phyloP scores from a whole-genome alignment of 2,888 invertebrate species.

The Tanypteryx hageni region DNA sequence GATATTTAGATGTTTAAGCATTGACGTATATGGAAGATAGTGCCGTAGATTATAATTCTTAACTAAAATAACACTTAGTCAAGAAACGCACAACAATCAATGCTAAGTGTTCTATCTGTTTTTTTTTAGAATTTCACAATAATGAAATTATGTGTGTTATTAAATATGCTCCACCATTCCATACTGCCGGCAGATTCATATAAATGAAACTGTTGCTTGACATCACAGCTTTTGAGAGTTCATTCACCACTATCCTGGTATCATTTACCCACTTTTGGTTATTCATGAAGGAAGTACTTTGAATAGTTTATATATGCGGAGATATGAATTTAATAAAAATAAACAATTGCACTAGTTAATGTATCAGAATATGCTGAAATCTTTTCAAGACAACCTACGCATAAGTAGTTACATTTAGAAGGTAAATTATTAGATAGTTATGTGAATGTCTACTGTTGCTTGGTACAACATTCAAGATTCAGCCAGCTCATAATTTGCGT shows the following conservation, averaged over 20 bases:
- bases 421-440: constrained; percentile 38
- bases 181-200: constrained; percentile 54
- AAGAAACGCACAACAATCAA: constrained; percentile 54
- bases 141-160: constrained; percentile 37
- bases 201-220: constrained; percentile 52
- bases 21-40: constrained; percentile 36
- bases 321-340: constrained; percentile 55
- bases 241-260: no score
- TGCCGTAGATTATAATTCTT: constrained; percentile 56
- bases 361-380: constrained; percentile 36
- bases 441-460: constrained; percentile 45
- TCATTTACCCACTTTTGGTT: constrained; percentile 42
- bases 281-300: constrained; percentile 39
- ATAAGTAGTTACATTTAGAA: constrained; percentile 18
- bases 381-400: constrained; percentile 48
- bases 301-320: constrained; percentile 51
- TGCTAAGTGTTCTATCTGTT: constrained; percentile 58
- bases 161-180: constrained; percentile 31
- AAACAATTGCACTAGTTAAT: constrained; percentile 52
- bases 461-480: no score
- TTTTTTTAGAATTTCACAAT: background rate
- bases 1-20: constrained; percentile 17
- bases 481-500: no score
- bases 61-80: constrained; percentile 64
- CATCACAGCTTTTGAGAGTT: constrained; percentile 57